A percentile compares a stretch with the other conserved stretches of the same genome.
phyloP scores from a whole-genome alignment of 2,797 vertebrate genomes.

The Rousettus madagascariensis region DNA sequence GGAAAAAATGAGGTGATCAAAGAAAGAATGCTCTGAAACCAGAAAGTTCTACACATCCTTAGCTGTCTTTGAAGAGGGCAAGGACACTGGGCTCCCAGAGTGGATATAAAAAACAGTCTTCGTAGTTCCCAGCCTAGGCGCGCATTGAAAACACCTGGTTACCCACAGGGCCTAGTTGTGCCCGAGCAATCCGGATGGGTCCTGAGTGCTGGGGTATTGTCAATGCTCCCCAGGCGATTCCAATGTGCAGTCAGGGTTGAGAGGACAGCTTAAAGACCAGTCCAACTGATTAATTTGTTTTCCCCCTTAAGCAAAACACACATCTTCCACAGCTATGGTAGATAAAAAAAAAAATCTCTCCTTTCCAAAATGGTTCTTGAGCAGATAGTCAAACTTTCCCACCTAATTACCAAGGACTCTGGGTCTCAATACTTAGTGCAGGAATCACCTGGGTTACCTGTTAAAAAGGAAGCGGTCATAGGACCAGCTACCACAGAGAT shows the following conservation, averaged over 20 bases:
- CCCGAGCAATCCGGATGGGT: neutral
- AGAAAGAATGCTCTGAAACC: neutral
- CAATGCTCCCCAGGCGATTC: neutral
- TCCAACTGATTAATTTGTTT: neutral
- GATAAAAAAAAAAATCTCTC: neutral
- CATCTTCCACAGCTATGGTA: neutral
- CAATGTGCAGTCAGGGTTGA: neutral
- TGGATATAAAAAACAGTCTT: neutral
- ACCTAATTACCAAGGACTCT: neutral
- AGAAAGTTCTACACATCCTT: neutral
- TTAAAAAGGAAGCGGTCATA: neutral
- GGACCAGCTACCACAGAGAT: neutral
- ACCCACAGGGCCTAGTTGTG: neutral
- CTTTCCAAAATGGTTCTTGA: neutral
- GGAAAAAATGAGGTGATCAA: neutral
- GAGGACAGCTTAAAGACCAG: neutral
- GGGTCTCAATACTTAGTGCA: neutral
- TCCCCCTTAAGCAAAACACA: neutral
- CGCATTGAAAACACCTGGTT: neutral
- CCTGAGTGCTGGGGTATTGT: neutral
- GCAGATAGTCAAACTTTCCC: neutral
- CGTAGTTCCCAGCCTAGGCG: neutral
- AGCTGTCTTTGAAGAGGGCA: neutral
- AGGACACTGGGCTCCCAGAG: neutral
- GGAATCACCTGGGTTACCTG: neutral